These are phyloP conservation scores for Scaptomyza reducta DNA, from an alignment of 2,888 invertebrate genomes.

Conservation along the genomic window DNA sequence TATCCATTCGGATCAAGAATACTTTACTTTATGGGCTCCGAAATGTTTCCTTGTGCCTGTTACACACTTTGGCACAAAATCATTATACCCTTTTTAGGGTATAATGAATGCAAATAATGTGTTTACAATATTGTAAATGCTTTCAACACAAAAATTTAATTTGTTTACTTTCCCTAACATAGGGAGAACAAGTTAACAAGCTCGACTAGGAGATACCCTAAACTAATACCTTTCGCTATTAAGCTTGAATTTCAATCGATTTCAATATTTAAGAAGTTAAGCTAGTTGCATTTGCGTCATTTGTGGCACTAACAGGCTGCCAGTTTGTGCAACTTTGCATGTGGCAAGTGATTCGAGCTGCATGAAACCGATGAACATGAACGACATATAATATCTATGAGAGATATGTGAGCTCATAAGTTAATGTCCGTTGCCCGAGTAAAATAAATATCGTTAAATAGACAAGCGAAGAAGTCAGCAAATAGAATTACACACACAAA, in stretches of 20 bases:
- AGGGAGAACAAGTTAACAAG: too few relatives aligned
- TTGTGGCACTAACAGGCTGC: too few relatives aligned
- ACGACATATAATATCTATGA: constrained; percentile 18
- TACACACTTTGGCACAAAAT: too few relatives aligned
- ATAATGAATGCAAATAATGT: neutral
- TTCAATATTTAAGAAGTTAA: too few relatives aligned
- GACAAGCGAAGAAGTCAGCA: constrained; percentile 70
- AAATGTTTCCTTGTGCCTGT: too few relatives aligned
- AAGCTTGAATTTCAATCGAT: too few relatives aligned
- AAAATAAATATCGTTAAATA: constrained; percentile 68
- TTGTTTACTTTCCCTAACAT: neutral
- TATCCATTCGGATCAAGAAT: too few relatives aligned
- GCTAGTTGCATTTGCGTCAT: too few relatives aligned
- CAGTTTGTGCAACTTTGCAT: neutral
- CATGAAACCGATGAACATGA: neutral
- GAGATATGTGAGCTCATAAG: constrained; percentile 50
- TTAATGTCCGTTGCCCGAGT: constrained; percentile 45
- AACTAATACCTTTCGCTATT: too few relatives aligned
- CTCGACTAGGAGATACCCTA: neutral
- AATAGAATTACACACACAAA: constrained; percentile 49
- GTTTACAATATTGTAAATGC: neutral
- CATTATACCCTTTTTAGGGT: too few relatives aligned
- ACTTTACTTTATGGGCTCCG: too few relatives aligned
- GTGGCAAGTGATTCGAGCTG: neutral
- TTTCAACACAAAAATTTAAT: neutral